Percentiles rank a stretch among this genome's conserved stretches.
Evolutionary conservation across 2,797 vertebrate genomes (phyloP).

Genomic region (Myotis myotis): DNA sequence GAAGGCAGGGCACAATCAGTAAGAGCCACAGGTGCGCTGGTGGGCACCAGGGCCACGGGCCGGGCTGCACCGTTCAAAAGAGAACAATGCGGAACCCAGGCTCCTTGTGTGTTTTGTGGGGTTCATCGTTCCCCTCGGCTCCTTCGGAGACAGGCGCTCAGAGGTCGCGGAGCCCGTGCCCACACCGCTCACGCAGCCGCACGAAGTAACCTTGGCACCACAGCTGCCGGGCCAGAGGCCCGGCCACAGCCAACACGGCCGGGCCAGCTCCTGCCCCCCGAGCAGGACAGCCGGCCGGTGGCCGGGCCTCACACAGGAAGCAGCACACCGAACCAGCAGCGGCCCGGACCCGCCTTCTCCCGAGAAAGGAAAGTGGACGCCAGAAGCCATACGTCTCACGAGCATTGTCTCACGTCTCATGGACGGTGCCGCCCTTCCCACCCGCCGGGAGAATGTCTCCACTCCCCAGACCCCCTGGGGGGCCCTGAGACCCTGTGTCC

Average conservation of each 20-base stretch:
- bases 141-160: background rate
- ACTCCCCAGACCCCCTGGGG: background rate
- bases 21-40: background rate
- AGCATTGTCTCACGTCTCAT: background rate
- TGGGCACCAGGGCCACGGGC: background rate
- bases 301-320: background rate
- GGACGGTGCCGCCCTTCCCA: background rate
- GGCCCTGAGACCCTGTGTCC: background rate
- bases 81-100: background rate
- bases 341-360: background rate
- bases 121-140: background rate
- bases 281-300: constrained; percentile 38
- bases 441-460: constrained; percentile 12
- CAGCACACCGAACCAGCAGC: constrained; percentile 43
- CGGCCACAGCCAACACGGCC: constrained; percentile 62
- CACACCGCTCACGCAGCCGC: background rate
- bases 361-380: constrained; percentile 30
- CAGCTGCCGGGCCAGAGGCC: constrained; percentile 46
- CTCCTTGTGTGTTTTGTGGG: background rate
- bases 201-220: constrained; percentile 61
- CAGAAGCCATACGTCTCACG: background rate
- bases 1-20: background rate
- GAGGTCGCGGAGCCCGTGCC: background rate
- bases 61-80: background rate
- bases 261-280: constrained; percentile 41